Evolutionary conservation across 1,140 invertebrate species (phyloP), one percentile per base, ranked within the genome.

Genomic region (Parasteatoda tepidariorum): DNA sequence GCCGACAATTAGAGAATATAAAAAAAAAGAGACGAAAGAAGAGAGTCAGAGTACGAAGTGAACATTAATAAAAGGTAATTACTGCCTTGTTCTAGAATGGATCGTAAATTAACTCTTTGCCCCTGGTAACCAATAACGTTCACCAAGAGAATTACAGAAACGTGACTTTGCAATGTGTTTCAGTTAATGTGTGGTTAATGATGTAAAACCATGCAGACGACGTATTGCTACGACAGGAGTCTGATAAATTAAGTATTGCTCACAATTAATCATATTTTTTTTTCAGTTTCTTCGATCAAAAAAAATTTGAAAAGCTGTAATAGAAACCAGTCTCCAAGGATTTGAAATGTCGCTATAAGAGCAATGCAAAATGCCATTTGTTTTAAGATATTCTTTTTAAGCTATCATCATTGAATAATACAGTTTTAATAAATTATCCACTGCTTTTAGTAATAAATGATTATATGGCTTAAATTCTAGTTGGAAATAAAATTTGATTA

Each of bases 31-130:
- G 38, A 48, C 38, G 38, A 48, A 18, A 13, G 38, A 48, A 48
- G 18, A 48, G n/a, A n/a, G n/a, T n/a, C n/a, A n/a, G n/a, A n/a
- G n/a, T n/a, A 48, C 38, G 9, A 48, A 48, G 24, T 7, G 38
- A 54, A 57, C 68, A 71, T 71, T 71, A 71, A 71, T 71, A 71
- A 71, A 71, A 71, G 55, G 68, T 71, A 71, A 71, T 71, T 71
- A 71, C 34, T 30, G 13, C 28, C 48, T 31, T 18, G 41, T 18
- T 9, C n/a, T n/a, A n/a, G n/a, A 30, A 57, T 55, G 48, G 34
- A 55, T 57, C 68, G 68, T 71, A 71, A 71, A 71, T 71, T 71
- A 71, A 71, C 68, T 55, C 24, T 24, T 54, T 24, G 41, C 66
- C n/a, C 62, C n/a, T 30, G 9, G 9, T 66, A 31, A 18, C 38